These are phyloP conservation scores for Puma concolor DNA, from an alignment of 2,113 vertebrate genomes.

Conservation along the genomic window DNA sequence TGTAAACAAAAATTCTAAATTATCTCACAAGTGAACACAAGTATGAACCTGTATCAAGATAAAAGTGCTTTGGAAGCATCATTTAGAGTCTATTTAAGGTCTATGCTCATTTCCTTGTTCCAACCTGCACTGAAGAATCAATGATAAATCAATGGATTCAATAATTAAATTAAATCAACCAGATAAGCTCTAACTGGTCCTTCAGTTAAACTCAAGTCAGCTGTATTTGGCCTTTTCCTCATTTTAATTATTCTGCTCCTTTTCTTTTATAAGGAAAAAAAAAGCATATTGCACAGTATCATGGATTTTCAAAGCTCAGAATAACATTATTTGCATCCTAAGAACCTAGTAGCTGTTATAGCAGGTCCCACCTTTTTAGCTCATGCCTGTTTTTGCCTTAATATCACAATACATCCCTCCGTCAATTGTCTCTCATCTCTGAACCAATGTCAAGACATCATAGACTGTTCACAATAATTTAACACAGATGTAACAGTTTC, in stretches of 20 bases:
- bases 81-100: conserved; percentile 19
- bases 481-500: conserved; percentile 81
- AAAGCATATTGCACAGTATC: conserved; percentile 79
- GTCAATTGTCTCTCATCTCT: neutral
- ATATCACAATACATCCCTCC: conserved; percentile 73
- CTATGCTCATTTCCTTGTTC: conserved; percentile 25
- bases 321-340: conserved; percentile 75
- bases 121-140: conserved; percentile 5
- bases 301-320: conserved; percentile 77
- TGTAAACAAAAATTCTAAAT: conserved; percentile 52
- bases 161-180: conserved; percentile 62
- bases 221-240: conserved; percentile 71
- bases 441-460: conserved; percentile 72
- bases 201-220: conserved; percentile 59
- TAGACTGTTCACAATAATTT: conserved; percentile 56
- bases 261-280: conserved; percentile 50
- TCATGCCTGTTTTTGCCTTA: conserved; percentile 66
- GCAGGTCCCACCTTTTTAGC: conserved; percentile 74
- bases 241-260: conserved; percentile 32
- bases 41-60: neutral
- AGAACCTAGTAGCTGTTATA: conserved; percentile 75
- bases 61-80: conserved; percentile 54
- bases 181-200: neutral
- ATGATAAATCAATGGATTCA: conserved; percentile 59
- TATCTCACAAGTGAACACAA: neutral